These are phyloP conservation scores for Dryoscopus gambensis DNA, from an alignment of 2,113 vertebrate species.

Conservation along the genomic window DNA sequence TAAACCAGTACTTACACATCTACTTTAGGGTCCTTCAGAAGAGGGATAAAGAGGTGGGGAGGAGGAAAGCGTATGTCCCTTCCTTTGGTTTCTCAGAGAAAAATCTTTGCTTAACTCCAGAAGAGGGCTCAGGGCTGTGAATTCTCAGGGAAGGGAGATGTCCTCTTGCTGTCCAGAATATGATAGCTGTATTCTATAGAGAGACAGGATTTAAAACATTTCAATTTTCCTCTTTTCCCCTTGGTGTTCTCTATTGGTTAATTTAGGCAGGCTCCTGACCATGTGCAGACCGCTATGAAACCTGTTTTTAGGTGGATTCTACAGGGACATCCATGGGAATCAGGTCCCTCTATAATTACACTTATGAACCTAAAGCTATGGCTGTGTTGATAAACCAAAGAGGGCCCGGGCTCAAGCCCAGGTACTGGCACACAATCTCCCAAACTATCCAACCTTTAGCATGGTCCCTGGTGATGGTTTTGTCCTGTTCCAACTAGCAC, in stretches of 20 bases:
- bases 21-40: background rate
- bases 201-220: background rate
- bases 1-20: background rate
- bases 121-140: background rate
- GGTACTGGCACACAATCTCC: background rate
- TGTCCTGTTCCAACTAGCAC: slow-evolving; percentile 49
- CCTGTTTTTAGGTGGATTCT: background rate
- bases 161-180: background rate
- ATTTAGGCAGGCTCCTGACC: background rate
- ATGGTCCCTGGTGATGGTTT: slow-evolving; percentile 10
- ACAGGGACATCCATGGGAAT: background rate
- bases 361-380: background rate
- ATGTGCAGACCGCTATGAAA: background rate
- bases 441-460: background rate
- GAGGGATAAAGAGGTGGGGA: background rate
- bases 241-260: background rate
- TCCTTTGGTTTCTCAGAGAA: background rate
- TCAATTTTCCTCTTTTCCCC: background rate
- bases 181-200: background rate
- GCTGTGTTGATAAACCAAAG: slow-evolving; percentile 10
- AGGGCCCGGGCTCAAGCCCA: background rate
- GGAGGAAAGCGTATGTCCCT: background rate
- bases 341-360: background rate
- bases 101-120: background rate
- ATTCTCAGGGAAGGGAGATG: background rate